Evolutionary conservation across 2,113 vertebrate species (phyloP), one percentile per base, ranked within the genome.

Genomic region (Antechinus flavipes): DNA sequence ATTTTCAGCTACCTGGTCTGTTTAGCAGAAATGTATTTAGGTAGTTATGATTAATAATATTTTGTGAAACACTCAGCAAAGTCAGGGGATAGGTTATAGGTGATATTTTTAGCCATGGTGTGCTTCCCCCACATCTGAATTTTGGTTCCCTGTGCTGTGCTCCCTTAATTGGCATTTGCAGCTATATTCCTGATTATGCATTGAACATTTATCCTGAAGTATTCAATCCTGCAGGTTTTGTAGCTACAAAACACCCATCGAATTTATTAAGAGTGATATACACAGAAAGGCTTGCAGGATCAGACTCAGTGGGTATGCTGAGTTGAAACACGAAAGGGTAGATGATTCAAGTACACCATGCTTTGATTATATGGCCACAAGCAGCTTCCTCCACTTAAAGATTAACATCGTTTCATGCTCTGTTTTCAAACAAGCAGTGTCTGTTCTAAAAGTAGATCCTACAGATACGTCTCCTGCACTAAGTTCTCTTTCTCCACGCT

Each of bases 371-470:
- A 94, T 91, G 54, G 19, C 94, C 90, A 8, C 2, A 91, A 93
- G 93, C 92, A 90, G 89, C 93, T 97, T 93, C 92, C 30, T 93
- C 54, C n/a, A 25, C 89, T 96, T 93, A 35, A 26, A 95, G 93
- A 97, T 96, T 95, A 96, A 49, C 93, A 96, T 94, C 92, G 76
- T 96, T 93, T 94, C 92, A 54, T 10, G 42, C 89, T 96, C 90
- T 96, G 94, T 96, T 97, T 97, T 97, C 97, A 96, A 97, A 96
- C 94, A 96, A 94, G 47, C 27, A 92, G 35, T 95, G 54, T 95
- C 91, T 96, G 61, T 96, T 96, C 97, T 96, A 96, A 97, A 97
- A 96, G 97, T 94, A 96, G 95, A 93, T 96, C 52, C 91, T 89
- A 50, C 93, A 93, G 95, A 90, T 93, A 91, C 8, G 50, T n/a